Evolutionary conservation across 2,888 invertebrate genomes (phyloP), one percentile per base, ranked within the genome.

Genomic region (Synergus japonicus): DNA sequence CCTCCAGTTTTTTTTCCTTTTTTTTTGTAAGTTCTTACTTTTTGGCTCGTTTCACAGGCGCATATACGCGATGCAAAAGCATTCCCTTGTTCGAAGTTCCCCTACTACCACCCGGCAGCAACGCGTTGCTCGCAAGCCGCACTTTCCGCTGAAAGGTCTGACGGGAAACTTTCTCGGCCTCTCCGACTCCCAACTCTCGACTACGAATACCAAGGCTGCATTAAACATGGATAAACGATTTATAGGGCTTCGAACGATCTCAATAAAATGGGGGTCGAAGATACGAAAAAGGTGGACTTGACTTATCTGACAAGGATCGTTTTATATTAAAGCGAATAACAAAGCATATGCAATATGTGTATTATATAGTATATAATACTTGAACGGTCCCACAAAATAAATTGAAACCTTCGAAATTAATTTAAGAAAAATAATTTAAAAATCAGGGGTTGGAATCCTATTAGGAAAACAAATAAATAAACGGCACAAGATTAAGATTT

Each of bases 201-300:
- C 67, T 67, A 5, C 67, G 67, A 67, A n/a, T 73, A 54, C 86
- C 80, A 79, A 86, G 84, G 85, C 88, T 89, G 88, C 90, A 89
- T 91, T 90, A 90, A 90, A 91, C 91, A 90, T 87, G 90, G 90
- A 90, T 90, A 90, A 90, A 89, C 90, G 90, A 90, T 90, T 90
- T 90, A 89, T 89, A 88, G 83, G 78, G 79, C 81, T 78, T 78
- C 80, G 82, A 79, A 83, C 82, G 80, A 83, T 84, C 80, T 79
- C 82, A 80, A 83, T 83, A 83, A 82, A 84, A 82, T 81, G 81
- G 58, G 82, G 80, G 81, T 82, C 78, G 82, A 78, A 80, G 73
- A 69, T 49, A 15, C 29, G 29, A 49, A 60, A 69, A 69, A 69
- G 18, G 44, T 46, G 18, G 44, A 69, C 69, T 69, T 29, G 8